Conservation (phyloP, 2,888 invertebrate species). For the Unio delphinus region DNA sequence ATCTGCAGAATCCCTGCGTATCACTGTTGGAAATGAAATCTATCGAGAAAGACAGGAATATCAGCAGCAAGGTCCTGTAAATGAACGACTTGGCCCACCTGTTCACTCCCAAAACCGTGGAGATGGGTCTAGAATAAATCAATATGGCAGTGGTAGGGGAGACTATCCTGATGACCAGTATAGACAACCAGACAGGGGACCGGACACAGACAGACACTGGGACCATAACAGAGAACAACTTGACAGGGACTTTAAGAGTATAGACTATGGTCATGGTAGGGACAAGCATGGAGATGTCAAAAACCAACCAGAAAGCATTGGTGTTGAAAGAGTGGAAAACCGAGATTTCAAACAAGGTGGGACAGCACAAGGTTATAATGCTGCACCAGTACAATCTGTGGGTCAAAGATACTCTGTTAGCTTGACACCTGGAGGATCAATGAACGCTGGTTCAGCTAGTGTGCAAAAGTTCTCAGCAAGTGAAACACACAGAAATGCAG, state of each 20-base stretch:
- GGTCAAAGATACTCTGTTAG: too few species aligned
- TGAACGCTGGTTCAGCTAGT: too few species aligned
- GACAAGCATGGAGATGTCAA: conserved; percentile 12
- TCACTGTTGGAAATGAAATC: conserved; percentile 53
- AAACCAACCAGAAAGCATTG: conserved; percentile 8
- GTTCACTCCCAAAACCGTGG: neutral
- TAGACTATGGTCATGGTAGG: neutral
- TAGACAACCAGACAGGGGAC: conserved; percentile 9
- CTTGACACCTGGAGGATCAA: too few species aligned
- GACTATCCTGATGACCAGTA: conserved; percentile 9
- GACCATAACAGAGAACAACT: conserved; percentile 9
- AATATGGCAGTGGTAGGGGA: conserved; percentile 13
- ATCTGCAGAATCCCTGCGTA: conserved; percentile 41
- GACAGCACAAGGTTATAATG: conserved; percentile 5
- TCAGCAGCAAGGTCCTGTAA: conserved; percentile 12
- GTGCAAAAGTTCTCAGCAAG: too few species aligned
- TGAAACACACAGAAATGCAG: conserved; percentile 1
- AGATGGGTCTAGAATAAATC: conserved; percentile 2
- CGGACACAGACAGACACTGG: conserved; percentile 2
- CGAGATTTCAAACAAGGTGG: conserved; percentile 28
- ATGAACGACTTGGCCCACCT: conserved; percentile 34
- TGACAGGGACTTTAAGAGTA: conserved; percentile 8
- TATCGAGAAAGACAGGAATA: conserved; percentile 28
- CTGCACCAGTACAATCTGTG: neutral
- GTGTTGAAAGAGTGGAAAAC: conserved; percentile 16